Base-by-base conservation (phyloP, 2,113 vertebrate genomes). In the Picathartes gymnocephalus region DNA sequence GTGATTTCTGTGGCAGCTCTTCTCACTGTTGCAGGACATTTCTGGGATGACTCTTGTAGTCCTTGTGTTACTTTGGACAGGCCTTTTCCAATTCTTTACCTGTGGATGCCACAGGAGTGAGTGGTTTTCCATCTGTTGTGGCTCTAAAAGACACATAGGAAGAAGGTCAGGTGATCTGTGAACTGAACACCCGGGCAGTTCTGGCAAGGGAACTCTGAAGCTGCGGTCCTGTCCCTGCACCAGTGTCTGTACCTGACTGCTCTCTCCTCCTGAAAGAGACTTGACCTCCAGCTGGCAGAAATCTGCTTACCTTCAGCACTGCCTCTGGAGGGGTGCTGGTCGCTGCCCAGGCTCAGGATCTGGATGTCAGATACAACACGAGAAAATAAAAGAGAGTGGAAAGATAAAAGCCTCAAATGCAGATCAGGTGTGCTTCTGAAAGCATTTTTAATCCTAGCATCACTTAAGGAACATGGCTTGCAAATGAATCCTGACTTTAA, bases 241-340 rank as follows among this genome's bases (percentile, higher is more conserved):
- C 47, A 0, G 16, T 15, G 74, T 61, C 54, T 42, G n/a, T 20
- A 0, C 33, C 1, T 0, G 2, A 7, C 40, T 2, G 2, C 7
- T 81, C 24, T 56, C 40, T 65, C 44, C 56, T 91, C 30, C 48
- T 13, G 21, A 15, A 28, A 1, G 13, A 24, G 79, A 45, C 18
- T 39, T 25, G 37, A 51, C 17, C 76, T 72, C 17, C 0, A 0
- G 24, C 37, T 17, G 68, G 21, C 54, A 66, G 0, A 58, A 37
- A n/a, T 35, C 35, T 35, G 19, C 72, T 61, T 45, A 17, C 42
- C 28, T 42, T 12, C 42, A 20, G 42, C 17, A 8, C 44, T 79
- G 69, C 45, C 57, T 7, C 0, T 4, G 17, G 70, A 69, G 53
- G 19, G n/a, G 20, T 48, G 53, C 82, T n/a, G 15, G 33, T 20